These are phyloP conservation scores for Colistium nudipinnis DNA, from an alignment of 2,113 vertebrate species.

Conservation along the genomic window DNA sequence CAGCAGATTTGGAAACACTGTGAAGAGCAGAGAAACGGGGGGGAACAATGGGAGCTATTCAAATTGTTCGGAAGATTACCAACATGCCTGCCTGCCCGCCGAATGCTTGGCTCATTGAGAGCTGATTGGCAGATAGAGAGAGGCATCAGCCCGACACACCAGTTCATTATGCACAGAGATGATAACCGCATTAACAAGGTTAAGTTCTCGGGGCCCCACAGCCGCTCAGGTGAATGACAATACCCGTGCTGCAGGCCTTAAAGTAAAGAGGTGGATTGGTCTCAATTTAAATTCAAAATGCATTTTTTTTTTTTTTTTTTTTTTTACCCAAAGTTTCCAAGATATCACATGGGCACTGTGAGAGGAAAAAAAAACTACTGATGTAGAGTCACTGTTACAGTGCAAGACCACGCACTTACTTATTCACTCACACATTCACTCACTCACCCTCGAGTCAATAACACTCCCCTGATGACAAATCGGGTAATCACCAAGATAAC, in stretches of 20 bases:
- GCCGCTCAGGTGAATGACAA: conserved; percentile 18
- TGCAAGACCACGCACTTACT: background rate
- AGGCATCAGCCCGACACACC: conserved; percentile 29
- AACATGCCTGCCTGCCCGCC: conserved; percentile 50
- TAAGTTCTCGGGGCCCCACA: conserved; percentile 6
- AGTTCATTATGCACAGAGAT: conserved; percentile 47
- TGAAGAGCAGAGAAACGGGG: conserved; percentile 45
- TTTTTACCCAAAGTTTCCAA: conserved; percentile 3
- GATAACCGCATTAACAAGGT: conserved; percentile 42
- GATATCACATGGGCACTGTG: background rate
- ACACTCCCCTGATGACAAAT: background rate
- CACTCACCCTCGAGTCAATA: conserved; percentile 1
- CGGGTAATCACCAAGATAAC: background rate
- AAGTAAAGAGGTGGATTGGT: background rate
- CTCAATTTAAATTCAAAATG: background rate
- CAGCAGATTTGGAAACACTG: conserved; percentile 70
- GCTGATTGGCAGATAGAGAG: conserved; percentile 42
- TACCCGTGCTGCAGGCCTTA: background rate
- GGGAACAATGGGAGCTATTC: conserved; percentile 60
- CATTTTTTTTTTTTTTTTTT: too few species aligned
- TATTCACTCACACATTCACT: background rate
- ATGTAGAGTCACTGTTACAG: background rate
- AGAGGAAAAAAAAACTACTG: background rate
- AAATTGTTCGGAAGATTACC: conserved; percentile 62
- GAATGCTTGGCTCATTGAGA: conserved; percentile 40